Evolutionary conservation across 1,140 invertebrate species (phyloP), one percentile per base, ranked within the genome.

Genomic region (Solen grandis): DNA sequence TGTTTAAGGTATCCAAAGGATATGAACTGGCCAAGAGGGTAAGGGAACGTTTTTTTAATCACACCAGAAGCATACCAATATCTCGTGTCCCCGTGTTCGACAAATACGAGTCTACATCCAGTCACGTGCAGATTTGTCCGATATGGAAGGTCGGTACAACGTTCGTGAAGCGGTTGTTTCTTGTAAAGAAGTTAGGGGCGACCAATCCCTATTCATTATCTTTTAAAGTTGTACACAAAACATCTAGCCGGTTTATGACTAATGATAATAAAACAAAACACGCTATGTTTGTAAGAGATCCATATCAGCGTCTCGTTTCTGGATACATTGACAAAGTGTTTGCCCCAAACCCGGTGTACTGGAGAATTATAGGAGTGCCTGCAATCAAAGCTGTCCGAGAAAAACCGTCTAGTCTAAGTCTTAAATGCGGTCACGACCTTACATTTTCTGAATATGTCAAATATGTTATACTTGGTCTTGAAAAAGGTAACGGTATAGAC

Each of bases 321-420:
- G 87, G 82, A 22, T 88, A 86, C 46, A 72, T 84, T 0, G 87
- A 88, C 69, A 88, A 88, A 69, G 50, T 88, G 0, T 82, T 88
- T 38, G 78, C 84, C 2, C 87, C 87, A n/a, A 87, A 87, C 73
- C 83, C 84, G 14, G 52, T 82, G 22, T 87, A 84, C 31, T 88
- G 87, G 87, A 69, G 54, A n/a, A 36, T 66, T 5, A 66, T 83
- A 16, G 85, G 85, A 14, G 25, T 78, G 13, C 62, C 62, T 14
- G 62, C 65, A 16, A 68, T 68, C 14, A n/a, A 29, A 27, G 27
- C 16, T 0, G 31, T 50, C 4, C 38, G 65, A 33, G 10, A 50
- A 33, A 59, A 36, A 13, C 31, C 75, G 1, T 14, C 46, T 50
- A 50, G n/a, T 14, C 46, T 50, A 50, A 78, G 75, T 60, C 29